phyloP scores from a whole-genome alignment of 53 echinoderm and acorn worm genomes.

The Echinometra lucunter region DNA sequence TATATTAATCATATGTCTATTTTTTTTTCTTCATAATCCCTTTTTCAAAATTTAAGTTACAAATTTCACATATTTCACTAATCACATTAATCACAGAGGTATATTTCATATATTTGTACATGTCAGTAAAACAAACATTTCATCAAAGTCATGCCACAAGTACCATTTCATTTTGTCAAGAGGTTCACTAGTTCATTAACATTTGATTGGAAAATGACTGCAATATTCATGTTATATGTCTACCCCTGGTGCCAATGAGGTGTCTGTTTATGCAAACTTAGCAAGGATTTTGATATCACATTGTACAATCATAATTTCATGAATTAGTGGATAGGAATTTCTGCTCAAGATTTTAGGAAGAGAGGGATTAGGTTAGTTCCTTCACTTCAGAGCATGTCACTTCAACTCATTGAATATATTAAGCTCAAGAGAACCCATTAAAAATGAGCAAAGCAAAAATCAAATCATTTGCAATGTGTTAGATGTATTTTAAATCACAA shows the following conservation, averaged over 20 bases:
- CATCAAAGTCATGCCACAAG: background rate
- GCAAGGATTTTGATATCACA: background rate
- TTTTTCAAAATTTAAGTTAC: background rate
- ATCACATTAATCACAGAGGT: background rate
- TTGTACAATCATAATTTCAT: background rate
- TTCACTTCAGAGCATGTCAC: no score
- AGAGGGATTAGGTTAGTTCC: background rate
- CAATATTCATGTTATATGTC: slow-evolving; percentile 14
- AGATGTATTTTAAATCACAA: no score
- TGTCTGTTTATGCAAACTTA: background rate
- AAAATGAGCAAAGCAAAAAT: no score
- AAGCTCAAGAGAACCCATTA: no score
- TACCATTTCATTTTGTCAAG: slow-evolving; percentile 25
- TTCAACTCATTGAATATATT: no score
- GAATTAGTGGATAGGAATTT: background rate
- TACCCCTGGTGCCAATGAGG: background rate
- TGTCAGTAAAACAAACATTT: no score
- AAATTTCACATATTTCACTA: background rate
- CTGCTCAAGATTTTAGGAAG: background rate
- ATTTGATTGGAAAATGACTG: slow-evolving; percentile 41
- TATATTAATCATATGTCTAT: background rate
- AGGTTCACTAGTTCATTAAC: slow-evolving; percentile 14
- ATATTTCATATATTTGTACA: no score
- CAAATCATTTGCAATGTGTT: no score
- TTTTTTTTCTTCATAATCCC: background rate